A percentile compares a stretch with the other conserved stretches of the same genome.
Conservation (phyloP, 1,140 invertebrate species). For the Chironomus tepperi region DNA sequence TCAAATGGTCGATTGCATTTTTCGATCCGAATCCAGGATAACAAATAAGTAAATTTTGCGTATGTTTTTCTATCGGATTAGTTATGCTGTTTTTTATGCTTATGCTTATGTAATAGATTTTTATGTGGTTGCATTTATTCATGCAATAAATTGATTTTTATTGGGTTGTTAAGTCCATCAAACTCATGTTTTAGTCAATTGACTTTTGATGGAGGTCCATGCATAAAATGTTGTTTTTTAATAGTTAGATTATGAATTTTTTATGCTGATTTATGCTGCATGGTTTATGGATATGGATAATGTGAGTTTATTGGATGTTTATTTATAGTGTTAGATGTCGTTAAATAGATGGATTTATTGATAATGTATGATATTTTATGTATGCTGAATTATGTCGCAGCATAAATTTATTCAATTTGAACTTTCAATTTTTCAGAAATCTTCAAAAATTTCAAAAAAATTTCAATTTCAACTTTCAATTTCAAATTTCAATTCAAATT, state of each 20-base stretch:
- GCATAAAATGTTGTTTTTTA: background rate
- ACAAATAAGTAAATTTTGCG: background rate
- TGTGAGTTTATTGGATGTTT: too few species aligned
- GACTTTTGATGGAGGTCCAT: background rate
- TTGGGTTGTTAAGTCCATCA: conserved; percentile 12
- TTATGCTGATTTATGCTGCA: background rate
- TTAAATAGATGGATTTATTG: too few species aligned
- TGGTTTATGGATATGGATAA: too few species aligned
- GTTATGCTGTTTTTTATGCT: background rate
- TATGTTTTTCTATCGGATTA: background rate
- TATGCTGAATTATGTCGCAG: too few species aligned
- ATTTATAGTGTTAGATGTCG: too few species aligned
- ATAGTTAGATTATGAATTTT: too few species aligned
- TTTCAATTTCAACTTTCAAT: too few species aligned
- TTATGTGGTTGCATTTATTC: background rate
- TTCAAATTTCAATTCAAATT: too few species aligned
- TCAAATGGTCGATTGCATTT: conserved; percentile 20
- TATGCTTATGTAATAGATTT: background rate
- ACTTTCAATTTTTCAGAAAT: too few species aligned
- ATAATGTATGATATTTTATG: too few species aligned
- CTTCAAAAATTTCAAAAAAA: too few species aligned
- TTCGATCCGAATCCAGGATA: background rate
- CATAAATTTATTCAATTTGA: too few species aligned
- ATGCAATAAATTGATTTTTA: conserved; percentile 17
- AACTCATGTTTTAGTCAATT: background rate